Conservation (phyloP, 2,113 vertebrate species). For the Lycaon pictus region DNA sequence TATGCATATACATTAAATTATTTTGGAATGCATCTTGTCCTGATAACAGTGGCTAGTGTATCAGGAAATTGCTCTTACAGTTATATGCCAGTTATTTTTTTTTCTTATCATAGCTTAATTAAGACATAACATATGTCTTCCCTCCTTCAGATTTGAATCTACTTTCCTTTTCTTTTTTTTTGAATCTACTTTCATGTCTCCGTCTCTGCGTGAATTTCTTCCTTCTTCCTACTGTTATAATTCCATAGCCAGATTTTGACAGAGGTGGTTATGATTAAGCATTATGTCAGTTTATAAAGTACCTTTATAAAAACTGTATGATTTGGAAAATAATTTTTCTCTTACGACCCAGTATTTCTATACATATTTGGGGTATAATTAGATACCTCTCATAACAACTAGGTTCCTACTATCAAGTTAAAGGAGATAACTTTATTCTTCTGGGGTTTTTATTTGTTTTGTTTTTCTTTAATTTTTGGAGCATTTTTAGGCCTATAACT, state of each 20-base stretch:
- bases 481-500: not conserved
- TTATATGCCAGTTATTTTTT: not conserved
- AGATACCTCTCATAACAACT: not conserved
- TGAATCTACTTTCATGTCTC: not conserved
- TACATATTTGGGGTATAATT: not conserved
- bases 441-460: too few species aligned
- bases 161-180: not conserved
- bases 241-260: not conserved
- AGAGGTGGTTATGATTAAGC: not conserved
- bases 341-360: not conserved
- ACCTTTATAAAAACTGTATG: not conserved
- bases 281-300: not conserved
- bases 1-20: not conserved
- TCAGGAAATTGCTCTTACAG: not conserved
- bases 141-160: not conserved
- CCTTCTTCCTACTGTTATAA: not conserved
- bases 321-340: not conserved
- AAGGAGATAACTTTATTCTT: not conserved
- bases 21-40: not conserved
- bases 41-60: not conserved
- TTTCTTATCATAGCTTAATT: conserved; percentile 5
- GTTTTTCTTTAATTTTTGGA: not conserved
- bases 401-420: not conserved
- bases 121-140: not conserved
- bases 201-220: not conserved